Evolutionary conservation across 2,797 vertebrate species (phyloP), one percentile per base, ranked within the genome.

Genomic region (Pangasius macronema): DNA sequence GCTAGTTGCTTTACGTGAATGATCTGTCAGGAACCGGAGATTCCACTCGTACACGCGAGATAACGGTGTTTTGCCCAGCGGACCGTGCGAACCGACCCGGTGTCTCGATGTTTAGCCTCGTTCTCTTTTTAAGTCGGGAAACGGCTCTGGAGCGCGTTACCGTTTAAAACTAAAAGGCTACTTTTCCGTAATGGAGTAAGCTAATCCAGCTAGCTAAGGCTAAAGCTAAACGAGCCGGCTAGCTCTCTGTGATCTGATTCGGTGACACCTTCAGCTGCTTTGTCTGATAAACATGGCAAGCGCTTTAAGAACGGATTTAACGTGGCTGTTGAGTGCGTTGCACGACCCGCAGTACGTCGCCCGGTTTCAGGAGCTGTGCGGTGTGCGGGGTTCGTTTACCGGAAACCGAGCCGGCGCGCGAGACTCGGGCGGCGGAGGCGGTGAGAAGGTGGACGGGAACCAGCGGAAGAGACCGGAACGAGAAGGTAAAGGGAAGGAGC

Each of bases 271-370:
- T 61, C n/a, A 46, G 57, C 79, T 3, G 24, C 59, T 27, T 76
- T 76, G 27, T 51, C 13, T 30, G n/a, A 53, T 2, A 33, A 89
- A 88, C 67, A 91, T 86, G 91, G 87, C 14, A 86, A 39, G 75
- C 84, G 90, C 39, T 6, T 55, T 88, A 0, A 89, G 84, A 55
- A 79, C 33, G 73, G 42, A 27, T 16, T 13, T 94, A 0, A 1
- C 49, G 9, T 87, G 88, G 46, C 91, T 97, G 67, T 92, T 90
- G 14, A 70, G 85, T 3, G 91, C 92, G 27, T 93, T 99, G 79
- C 96, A 96, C 88, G 97, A 99, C 92, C 97, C 98, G 0, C 93
- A 92, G 67, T 96, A 96, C 9, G 98, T 99, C 86, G 98, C 98
- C 49, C 91, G 94, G 7, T 99, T 99, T 87, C 98, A 99, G 94